Base-by-base conservation (phyloP, 2,797 vertebrate genomes). In the Huso huso region DNA sequence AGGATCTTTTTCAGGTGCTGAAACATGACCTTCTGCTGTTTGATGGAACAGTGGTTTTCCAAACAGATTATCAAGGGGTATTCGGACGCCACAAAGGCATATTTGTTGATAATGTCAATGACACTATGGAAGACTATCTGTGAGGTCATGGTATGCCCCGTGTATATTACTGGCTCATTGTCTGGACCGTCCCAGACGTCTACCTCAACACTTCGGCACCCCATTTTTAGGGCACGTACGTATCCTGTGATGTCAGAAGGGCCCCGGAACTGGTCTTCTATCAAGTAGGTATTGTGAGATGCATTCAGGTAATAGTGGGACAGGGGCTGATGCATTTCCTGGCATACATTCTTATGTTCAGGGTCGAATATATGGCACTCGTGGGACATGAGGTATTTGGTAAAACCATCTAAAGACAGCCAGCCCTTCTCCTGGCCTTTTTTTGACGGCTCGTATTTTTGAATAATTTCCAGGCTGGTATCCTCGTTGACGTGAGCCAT, bases 261-360 rank as follows among this genome's bases (percentile, higher is more conserved):
- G 66, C 97, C 97, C 77, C 94, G 87, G 80, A 99, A 98, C 78
- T 99, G 97, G 81, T 99, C 97, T 76, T 99, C 97, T 78, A 98
- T 99, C 80, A 99, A 88, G 79, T 99, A 99, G 0, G 96, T 99
- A 71, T 99, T 99, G 79, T 99, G 96, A 76, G 95, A 98, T 18
- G 95, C 89, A 70, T 99, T 99, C 76, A 99, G 97, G 83, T 95
- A 99, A 82, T 99, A 99, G 86, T 99, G 97, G 73, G 97, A 95
- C 75, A 98, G 72, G 11, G 95, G 92, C 61, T 98, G 96, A 74
- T 89, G 94, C 95, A 98, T 97, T 77, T 98, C 97, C 82, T 99
- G 97, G 77, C 95, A 98, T 8, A 95, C 92, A 0, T 87, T 91
- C 86, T 98, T 98, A 69, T 99, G 96, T 69, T 99, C 96, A 0